These are phyloP conservation scores for Meiosimyza platycephala DNA, from an alignment of 2,888 invertebrate genomes.

Conservation along the genomic window DNA sequence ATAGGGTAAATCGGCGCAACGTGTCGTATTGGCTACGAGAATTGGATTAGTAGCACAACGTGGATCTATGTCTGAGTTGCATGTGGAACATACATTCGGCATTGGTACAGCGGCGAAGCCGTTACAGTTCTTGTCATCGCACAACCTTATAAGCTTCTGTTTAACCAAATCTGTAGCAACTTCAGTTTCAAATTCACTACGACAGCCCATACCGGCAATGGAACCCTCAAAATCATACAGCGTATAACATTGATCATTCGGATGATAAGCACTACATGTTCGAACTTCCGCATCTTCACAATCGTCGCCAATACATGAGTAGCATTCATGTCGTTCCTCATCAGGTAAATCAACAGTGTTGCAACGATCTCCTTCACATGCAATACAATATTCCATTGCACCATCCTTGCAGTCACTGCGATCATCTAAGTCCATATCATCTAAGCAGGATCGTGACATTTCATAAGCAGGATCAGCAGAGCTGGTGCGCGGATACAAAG, in stretches of 20 bases:
- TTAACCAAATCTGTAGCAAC: slow-evolving; percentile 51
- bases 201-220: slow-evolving; percentile 58
- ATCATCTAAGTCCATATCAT: slow-evolving; percentile 57
- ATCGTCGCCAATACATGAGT: slow-evolving; percentile 46
- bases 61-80: slow-evolving; percentile 53
- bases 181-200: slow-evolving; percentile 55
- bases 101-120: slow-evolving; percentile 40
- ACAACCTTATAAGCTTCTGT: slow-evolving; percentile 53
- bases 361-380: slow-evolving; percentile 52
- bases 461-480: slow-evolving; percentile 53
- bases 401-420: slow-evolving; percentile 51
- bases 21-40: slow-evolving; percentile 43
- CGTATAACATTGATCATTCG: slow-evolving; percentile 56
- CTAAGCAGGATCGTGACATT: slow-evolving; percentile 58
- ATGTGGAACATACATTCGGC: slow-evolving; percentile 53
- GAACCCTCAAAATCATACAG: slow-evolving; percentile 48
- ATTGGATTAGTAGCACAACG: slow-evolving; percentile 62
- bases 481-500: slow-evolving; percentile 56
- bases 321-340: slow-evolving; percentile 53
- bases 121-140: slow-evolving; percentile 57
- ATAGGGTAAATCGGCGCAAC: slow-evolving; percentile 55
- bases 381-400: slow-evolving; percentile 46
- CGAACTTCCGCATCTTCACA: slow-evolving; percentile 45
- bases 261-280: slow-evolving; percentile 52
- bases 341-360: slow-evolving; percentile 51